phyloP scores from a whole-genome alignment of 2,113 vertebrate genomes.

The Etheostoma cragini region DNA sequence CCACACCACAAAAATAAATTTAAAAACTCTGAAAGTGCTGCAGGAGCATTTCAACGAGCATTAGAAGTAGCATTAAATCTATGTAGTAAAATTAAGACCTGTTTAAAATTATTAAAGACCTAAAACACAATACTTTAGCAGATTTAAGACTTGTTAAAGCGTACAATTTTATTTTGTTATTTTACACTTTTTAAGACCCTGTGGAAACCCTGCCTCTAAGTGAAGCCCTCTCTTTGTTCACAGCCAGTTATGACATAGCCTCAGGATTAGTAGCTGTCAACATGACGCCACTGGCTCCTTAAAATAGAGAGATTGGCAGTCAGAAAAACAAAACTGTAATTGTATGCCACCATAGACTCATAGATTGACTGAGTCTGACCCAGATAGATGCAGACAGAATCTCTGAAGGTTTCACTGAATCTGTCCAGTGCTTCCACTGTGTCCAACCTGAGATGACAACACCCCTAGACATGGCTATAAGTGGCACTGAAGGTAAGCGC shows the following conservation, averaged over 20 bases:
- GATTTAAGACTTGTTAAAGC: too few relatives aligned
- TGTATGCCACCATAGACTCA: slow-evolving; percentile 20
- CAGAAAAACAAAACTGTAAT: slow-evolving; percentile 61
- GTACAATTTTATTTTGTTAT: too few relatives aligned
- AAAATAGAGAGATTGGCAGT: slow-evolving; percentile 75
- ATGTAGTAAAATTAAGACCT: too few relatives aligned
- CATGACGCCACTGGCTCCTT: slow-evolving; percentile 58
- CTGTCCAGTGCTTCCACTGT: neutral
- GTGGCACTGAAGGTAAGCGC: slow-evolving; percentile 70
- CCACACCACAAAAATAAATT: too few relatives aligned
- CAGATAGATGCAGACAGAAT: slow-evolving; percentile 23
- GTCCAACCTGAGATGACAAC: slow-evolving; percentile 22
- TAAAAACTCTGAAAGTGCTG: too few relatives aligned
- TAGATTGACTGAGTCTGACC: slow-evolving; percentile 33
- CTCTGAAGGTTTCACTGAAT: neutral
- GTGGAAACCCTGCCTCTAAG: neutral
- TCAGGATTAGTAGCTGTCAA: slow-evolving; percentile 70
- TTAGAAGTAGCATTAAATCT: too few relatives aligned
- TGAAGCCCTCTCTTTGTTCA: slow-evolving; percentile 55
- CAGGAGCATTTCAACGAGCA: too few relatives aligned
- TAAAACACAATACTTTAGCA: too few relatives aligned
- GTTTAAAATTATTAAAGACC: too few relatives aligned
- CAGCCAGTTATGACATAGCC: slow-evolving; percentile 65
- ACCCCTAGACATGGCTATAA: slow-evolving; percentile 49
- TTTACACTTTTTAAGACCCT: too few relatives aligned